phyloP scores from a whole-genome alignment of 2,797 vertebrate species.

The Microchirus variegatus region DNA sequence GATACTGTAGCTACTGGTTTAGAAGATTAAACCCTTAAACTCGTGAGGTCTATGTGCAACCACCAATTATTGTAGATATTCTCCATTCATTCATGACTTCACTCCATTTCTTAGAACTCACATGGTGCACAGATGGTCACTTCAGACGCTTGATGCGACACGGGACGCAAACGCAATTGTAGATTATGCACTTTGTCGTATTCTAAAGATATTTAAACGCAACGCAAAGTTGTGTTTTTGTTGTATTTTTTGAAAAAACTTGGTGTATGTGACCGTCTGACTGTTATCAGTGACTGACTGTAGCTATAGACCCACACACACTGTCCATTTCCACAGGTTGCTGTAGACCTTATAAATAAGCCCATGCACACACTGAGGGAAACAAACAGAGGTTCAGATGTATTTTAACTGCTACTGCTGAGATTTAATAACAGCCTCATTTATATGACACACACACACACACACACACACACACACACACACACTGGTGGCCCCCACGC shows the following conservation, averaged over 20 bases:
- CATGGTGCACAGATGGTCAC: too few species aligned
- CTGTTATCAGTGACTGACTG: not conserved
- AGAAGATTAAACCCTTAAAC: too few species aligned
- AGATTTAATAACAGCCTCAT: slow-evolving; percentile 76
- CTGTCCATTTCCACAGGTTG: not conserved
- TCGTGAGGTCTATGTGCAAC: not conserved
- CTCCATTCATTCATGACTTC: not conserved
- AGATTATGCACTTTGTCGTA: too few species aligned
- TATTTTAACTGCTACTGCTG: slow-evolving; percentile 62
- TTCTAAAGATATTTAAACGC: too few species aligned
- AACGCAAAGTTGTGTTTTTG: too few species aligned
- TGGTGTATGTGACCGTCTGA: not conserved
- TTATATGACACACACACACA: slow-evolving; percentile 60
- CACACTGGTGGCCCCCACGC: slow-evolving; percentile 65
- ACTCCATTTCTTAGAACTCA: too few species aligned
- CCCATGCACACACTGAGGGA: not conserved
- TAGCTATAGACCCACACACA: not conserved
- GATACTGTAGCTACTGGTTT: not conserved
- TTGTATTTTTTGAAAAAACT: too few species aligned
- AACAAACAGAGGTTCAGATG: slow-evolving; percentile 24
- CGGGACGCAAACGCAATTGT: too few species aligned
- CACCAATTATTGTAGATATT: not conserved
- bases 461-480: slow-evolving; percentile 30
- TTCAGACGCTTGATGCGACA: too few species aligned
- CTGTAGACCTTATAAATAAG: not conserved